Evolutionary conservation across 1,140 invertebrate species (phyloP).

Genomic region (Rhizoglyphus robini): DNA sequence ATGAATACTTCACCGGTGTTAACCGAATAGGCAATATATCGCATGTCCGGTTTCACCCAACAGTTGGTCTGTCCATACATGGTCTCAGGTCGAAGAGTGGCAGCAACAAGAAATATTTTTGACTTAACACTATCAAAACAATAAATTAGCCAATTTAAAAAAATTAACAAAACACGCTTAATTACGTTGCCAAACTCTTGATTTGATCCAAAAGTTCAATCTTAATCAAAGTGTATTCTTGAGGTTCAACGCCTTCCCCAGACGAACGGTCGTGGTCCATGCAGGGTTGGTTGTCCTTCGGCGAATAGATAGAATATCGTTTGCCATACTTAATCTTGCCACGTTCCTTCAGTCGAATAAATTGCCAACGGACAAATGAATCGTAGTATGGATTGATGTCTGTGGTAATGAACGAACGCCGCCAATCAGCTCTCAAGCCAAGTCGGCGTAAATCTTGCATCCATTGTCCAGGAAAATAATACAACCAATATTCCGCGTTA

Average conservation of each 20-base stretch:
- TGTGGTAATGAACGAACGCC: conserved; percentile 92
- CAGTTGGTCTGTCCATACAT: conserved; percentile 99
- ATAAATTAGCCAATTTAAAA: not conserved
- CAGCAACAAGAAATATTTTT: conserved; percentile 77
- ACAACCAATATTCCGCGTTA: conserved; percentile 76
- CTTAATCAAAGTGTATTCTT: conserved; percentile 96
- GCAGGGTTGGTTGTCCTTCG: conserved; percentile 91
- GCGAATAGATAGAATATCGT: conserved; percentile 91
- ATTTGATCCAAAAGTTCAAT: conserved; percentile 64
- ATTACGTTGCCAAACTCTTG: conserved; percentile 33
- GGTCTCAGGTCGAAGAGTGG: conserved; percentile 94
- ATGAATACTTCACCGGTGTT: conserved; percentile 60
- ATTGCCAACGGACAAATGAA: conserved; percentile 96
- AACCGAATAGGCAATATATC: conserved; percentile 66
- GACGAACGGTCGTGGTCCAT: conserved; percentile 96
- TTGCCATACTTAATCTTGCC: conserved; percentile 94
- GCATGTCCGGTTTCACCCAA: conserved; percentile 89
- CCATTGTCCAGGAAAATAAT: conserved; percentile 86
- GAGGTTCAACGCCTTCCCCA: conserved; percentile 93
- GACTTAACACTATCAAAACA: conserved; percentile 40
- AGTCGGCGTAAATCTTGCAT: conserved; percentile 71
- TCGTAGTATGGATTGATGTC: conserved; percentile 96
- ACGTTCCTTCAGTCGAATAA: conserved; percentile 64
- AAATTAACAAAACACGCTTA: not conserved
- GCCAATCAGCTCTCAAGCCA: conserved; percentile 90